phyloP scores from a whole-genome alignment of 1,140 invertebrate species.

The Leptopilina boulardi region DNA sequence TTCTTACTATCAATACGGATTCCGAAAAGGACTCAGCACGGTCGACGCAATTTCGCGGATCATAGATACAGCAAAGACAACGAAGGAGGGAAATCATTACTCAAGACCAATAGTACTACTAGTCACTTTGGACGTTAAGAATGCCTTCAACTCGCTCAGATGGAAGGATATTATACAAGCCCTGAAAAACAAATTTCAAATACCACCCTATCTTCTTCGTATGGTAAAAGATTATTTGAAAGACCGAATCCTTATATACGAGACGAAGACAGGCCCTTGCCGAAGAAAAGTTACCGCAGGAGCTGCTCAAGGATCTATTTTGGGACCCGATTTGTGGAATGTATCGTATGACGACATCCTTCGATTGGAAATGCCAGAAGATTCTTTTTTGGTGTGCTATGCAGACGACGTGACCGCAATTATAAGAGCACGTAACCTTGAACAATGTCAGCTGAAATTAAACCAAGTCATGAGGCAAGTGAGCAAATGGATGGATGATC shows the following conservation, averaged over 20 bases:
- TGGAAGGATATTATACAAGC: neutral
- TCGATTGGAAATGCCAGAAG: slow-evolving; percentile 22
- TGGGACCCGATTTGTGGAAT: slow-evolving; percentile 27
- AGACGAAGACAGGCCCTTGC: neutral
- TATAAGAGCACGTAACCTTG: neutral
- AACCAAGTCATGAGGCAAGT: slow-evolving; percentile 12
- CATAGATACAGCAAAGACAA: neutral
- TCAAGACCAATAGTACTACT: neutral
- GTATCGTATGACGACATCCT: slow-evolving; percentile 36
- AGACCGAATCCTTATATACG: slow-evolving; percentile 1
- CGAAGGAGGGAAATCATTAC: neutral
- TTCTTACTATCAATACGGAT: neutral
- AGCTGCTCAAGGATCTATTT: neutral
- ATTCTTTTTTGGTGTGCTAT: slow-evolving; percentile 27
- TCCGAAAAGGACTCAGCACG: slow-evolving; percentile 1
- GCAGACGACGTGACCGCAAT: slow-evolving; percentile 42
- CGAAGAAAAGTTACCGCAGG: neutral
- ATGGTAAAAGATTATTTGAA: neutral
- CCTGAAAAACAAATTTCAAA: neutral
- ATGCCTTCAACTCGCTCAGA: slow-evolving; percentile 24
- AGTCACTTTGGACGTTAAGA: slow-evolving; percentile 19
- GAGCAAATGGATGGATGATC: neutral
- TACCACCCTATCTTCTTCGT: neutral
- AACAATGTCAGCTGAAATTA: neutral
- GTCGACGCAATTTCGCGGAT: neutral